phyloP scores from a whole-genome alignment of 2,797 vertebrate genomes.

The Momotus momota region DNA sequence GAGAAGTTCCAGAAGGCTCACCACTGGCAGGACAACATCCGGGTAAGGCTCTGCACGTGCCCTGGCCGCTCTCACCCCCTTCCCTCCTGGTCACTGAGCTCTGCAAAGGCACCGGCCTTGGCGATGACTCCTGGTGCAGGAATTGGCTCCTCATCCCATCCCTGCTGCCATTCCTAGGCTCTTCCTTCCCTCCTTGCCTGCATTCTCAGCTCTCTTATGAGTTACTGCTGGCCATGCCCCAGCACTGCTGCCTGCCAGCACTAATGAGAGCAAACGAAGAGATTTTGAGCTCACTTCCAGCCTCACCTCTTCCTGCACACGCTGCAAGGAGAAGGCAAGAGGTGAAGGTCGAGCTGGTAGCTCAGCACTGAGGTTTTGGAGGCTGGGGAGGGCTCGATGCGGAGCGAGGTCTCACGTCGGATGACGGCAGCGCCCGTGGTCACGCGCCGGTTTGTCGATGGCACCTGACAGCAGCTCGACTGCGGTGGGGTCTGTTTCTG shows the following conservation, averaged over 20 bases:
- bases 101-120: rapidly evolving
- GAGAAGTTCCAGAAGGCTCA: slow-evolving; percentile 95
- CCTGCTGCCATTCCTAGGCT: not conserved
- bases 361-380: not conserved
- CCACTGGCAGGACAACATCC: slow-evolving; percentile 93
- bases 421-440: not conserved
- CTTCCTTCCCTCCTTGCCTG: not conserved
- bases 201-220: rapidly evolving
- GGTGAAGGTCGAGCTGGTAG: slow-evolving; percentile 27
- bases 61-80: rapidly evolving
- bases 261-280: slow-evolving; percentile 56
- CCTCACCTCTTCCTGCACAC: not conserved
- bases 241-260: not conserved
- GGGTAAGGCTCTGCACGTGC: slow-evolving; percentile 78
- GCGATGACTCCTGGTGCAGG: not conserved
- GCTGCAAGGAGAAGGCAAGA: not conserved
- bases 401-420: rapidly evolving
- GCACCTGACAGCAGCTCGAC: not conserved
- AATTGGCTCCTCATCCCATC: not conserved
- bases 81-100: not conserved
- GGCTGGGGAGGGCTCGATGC: not conserved
- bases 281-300: slow-evolving; percentile 51
- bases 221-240: rapidly evolving
- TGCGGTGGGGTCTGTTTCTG: not conserved
- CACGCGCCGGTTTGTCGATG: rapidly evolving